Conservation (phyloP, 1,140 invertebrate species). For the Drosophila lacertosa region DNA sequence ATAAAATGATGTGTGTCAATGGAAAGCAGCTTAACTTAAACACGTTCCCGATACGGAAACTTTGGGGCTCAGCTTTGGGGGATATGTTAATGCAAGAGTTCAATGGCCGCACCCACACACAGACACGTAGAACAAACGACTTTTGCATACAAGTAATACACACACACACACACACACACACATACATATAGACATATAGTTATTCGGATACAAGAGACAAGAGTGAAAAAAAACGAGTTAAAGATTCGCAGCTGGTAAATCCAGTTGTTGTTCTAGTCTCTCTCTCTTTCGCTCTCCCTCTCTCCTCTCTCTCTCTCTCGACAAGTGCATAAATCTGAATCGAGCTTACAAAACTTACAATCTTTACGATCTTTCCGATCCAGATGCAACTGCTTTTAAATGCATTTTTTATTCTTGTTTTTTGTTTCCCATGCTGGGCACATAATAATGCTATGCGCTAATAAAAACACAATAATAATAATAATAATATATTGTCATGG, state of each 20-base stretch:
- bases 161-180: constrained; percentile 10
- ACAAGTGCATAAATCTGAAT: background rate
- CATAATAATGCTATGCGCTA: constrained; percentile 5
- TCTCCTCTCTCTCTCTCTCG: background rate
- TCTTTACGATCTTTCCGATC: background rate
- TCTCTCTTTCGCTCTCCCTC: constrained; percentile 6
- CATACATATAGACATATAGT: constrained; percentile 1
- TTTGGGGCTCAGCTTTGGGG: background rate
- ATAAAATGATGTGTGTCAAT: constrained; percentile 1
- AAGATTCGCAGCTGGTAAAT: constrained; percentile 57
- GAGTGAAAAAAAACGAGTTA: constrained; percentile 47
- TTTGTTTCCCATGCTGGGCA: background rate
- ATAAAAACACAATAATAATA: constrained; percentile 1
- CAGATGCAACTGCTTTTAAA: background rate
- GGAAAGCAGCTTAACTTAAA: background rate
- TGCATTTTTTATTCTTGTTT: background rate
- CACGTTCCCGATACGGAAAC: constrained; percentile 5
- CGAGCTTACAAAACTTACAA: background rate
- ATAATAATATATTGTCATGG: constrained; percentile 3
- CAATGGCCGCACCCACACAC: constrained; percentile 46
- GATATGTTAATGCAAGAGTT: constrained; percentile 41
- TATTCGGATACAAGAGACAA: background rate
- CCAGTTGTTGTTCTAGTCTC: constrained; percentile 43
- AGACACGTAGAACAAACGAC: constrained; percentile 6
- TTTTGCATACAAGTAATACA: constrained; percentile 30